Evolutionary conservation across 2,797 vertebrate species (phyloP).

Genomic region (Tinamus major): DNA sequence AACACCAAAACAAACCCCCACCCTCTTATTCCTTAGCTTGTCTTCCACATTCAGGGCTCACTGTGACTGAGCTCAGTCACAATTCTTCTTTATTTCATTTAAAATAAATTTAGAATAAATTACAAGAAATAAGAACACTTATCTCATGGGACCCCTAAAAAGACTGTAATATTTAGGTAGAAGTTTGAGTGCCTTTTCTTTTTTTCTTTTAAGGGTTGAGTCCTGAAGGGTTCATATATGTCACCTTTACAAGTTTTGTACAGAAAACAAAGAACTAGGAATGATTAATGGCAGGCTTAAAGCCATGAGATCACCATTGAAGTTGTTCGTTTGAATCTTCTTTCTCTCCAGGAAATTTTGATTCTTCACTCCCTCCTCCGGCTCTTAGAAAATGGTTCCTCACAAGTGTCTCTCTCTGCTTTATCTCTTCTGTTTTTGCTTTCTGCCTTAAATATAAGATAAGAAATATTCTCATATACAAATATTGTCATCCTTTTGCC

Average conservation of each 20-base stretch:
- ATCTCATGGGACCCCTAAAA: not conserved
- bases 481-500: not conserved
- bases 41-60: not conserved
- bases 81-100: not conserved
- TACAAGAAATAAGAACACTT: not conserved
- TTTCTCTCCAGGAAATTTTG: not conserved
- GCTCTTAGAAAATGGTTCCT: not conserved
- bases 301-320: not conserved
- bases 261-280: not conserved
- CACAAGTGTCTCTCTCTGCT: not conserved
- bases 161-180: not conserved
- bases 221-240: not conserved
- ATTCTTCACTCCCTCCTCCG: not conserved
- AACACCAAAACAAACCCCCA: not conserved
- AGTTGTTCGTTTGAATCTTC: not conserved
- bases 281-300: not conserved
- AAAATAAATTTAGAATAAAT: not conserved
- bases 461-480: conserved; percentile 19
- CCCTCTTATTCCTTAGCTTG: not conserved
- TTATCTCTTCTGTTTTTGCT: not conserved
- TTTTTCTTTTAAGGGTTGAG: not conserved
- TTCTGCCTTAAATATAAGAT: not conserved
- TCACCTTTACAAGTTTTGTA: not conserved
- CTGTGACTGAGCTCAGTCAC: not conserved
- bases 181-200: not conserved